A percentile compares a stretch with the other conserved stretches of the same genome.
phyloP scores from a whole-genome alignment of 2,113 vertebrate species.

The Pluvianellus socialis region DNA sequence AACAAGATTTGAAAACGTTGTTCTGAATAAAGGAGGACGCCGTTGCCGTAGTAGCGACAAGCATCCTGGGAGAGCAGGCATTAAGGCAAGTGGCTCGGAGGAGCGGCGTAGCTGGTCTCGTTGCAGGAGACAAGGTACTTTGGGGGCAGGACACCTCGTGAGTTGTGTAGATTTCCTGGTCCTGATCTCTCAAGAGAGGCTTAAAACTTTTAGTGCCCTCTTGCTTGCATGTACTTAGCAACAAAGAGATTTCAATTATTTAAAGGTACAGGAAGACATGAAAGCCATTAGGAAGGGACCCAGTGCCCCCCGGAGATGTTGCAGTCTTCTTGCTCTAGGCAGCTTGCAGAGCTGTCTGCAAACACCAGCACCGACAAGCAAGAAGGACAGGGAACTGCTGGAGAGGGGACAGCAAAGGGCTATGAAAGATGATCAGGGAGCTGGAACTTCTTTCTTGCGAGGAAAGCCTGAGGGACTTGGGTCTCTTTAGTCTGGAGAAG shows the following conservation, averaged over 20 bases:
- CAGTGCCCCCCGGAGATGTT: not conserved
- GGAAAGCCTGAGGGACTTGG: no score
- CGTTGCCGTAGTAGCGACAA: not conserved
- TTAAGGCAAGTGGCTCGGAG: not conserved
- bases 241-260: conserved; percentile 59
- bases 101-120: not conserved
- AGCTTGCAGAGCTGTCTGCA: not conserved
- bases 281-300: conserved; percentile 45
- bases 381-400: no score
- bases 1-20: not conserved
- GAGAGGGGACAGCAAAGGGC: no score
- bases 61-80: not conserved
- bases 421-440: no score
- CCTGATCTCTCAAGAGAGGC: not conserved
- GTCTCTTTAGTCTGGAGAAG: no score
- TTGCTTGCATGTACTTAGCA: conserved; percentile 15
- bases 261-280: not conserved
- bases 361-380: not conserved
- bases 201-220: conserved; percentile 40
- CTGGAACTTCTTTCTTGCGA: no score
- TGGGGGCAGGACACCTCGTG: conserved; percentile 14
- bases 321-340: not conserved
- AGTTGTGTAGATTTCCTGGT: conserved; percentile 26
- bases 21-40: not conserved
- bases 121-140: not conserved